Conservation (phyloP, 30 jellyfish, hydroid and myxozoan genomes). For the Clytia hemisphaerica region DNA sequence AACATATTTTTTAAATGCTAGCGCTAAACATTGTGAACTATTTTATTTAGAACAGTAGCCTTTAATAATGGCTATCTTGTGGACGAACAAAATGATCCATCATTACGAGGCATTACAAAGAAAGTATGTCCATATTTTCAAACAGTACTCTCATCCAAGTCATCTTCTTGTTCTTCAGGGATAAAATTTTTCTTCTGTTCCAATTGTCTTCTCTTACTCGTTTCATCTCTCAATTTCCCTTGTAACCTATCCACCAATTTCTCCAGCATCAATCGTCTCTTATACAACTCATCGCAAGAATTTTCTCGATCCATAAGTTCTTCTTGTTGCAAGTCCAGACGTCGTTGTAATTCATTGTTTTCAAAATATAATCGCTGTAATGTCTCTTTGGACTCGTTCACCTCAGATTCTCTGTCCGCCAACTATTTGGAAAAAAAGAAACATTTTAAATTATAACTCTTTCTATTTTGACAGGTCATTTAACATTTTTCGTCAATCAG, state of each 20-base stretch:
- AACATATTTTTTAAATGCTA: too few species aligned
- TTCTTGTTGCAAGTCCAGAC: not conserved
- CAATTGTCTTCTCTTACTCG: not conserved
- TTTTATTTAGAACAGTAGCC: too few species aligned
- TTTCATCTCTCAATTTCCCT: slow-evolving; percentile 20
- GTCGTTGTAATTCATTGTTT: slow-evolving; percentile 14
- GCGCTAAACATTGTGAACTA: too few species aligned
- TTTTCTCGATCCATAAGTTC: slow-evolving; percentile 3
- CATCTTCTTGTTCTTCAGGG: slow-evolving; percentile 5
- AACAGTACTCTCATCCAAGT: not conserved
- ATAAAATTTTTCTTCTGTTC: slow-evolving; percentile 19
- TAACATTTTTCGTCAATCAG: too few species aligned
- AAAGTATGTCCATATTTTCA: too few species aligned
- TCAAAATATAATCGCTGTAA: not conserved
- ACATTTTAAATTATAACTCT: not conserved
- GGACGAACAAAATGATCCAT: too few species aligned
- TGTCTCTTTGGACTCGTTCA: slow-evolving; percentile 4
- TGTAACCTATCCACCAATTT: slow-evolving; percentile 20
- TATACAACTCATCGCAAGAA: not conserved
- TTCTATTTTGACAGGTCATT: too few species aligned
- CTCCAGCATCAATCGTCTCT: slow-evolving; percentile 17
- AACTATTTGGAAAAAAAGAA: not conserved
- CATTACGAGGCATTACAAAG: too few species aligned
- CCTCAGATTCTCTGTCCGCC: not conserved
- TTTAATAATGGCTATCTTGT: too few species aligned